Base-by-base conservation (phyloP, 2,888 invertebrate genomes). In the Sarcophaga caerulescens region DNA sequence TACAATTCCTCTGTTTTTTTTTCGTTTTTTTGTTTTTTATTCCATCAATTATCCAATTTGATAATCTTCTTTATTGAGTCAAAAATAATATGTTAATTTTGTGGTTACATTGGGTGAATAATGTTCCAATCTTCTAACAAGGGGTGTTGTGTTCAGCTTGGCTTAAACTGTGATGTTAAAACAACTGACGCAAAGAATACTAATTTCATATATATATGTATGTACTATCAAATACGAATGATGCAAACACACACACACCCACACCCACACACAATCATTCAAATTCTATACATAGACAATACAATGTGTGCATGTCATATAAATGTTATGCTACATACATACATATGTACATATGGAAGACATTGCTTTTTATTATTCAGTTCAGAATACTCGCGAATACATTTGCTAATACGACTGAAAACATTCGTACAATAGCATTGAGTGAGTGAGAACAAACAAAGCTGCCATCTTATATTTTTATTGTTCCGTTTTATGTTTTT, bases 81-180 rank as follows among this genome's bases (percentile, higher is more conserved):
- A 80, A 85, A 85, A 80, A 80, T 85, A 85, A 85, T 83, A 85
- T 85, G 83, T 85, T 85, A 85, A 85, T 85, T 83, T 83, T 76
- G 81, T 63, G 66, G 52, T 73, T 76, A 65, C 71, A 63, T 76
- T 71, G 63, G 63, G 57, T 84, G 75, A 35, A 79, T 52, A 17
- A 52, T 60, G 47, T 65, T 59, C n/a, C n/a, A n/a, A n/a, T n/a
- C 35, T 81, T 69, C 63, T 12, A 62, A 23, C 44, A 70, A 21
- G 21, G 25, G n/a, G 63, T 70, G 17, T 66, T 80, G 35, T 71
- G 47, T 69, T 68, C 14, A 47, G 71, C 47, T 76, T 62, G 52
- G 73, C 73, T 77, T 76, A 73, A 73, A 85, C 76, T 83, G 76
- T 85, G 62, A 85, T 85, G 85, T 85, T 80, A 73, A 66, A 83